A percentile compares a stretch with the other conserved stretches of the same genome.
Evolutionary conservation across 2,797 vertebrate species (phyloP).

Genomic region (Channallabes apus): DNA sequence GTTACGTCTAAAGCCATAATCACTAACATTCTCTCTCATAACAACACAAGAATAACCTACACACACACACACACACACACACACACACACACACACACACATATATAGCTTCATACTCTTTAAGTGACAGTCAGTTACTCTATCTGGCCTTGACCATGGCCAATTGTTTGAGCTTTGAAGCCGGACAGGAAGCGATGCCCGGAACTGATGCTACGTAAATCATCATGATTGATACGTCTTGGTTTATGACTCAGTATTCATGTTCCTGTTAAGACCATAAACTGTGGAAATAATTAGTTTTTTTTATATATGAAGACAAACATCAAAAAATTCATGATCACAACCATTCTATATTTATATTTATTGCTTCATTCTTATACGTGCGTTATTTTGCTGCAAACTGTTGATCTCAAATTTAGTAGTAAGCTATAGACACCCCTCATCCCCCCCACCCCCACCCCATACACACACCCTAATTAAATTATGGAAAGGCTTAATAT

Average conservation of each 20-base stretch:
- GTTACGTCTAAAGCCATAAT: slow-evolving; percentile 71
- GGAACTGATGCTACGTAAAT: background rate
- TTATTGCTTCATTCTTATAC: background rate
- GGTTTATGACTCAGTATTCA: background rate
- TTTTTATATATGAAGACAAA: background rate
- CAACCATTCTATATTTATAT: background rate
- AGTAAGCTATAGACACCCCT: too few relatives aligned
- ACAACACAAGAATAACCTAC: slow-evolving; percentile 77
- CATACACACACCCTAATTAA: background rate
- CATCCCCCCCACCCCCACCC: too few relatives aligned
- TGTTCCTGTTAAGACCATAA: background rate
- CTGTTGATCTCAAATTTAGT: background rate
- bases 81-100: slow-evolving; percentile 34
- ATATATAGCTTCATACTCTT: slow-evolving; percentile 4
- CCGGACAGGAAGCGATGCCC: background rate
- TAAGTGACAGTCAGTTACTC: background rate
- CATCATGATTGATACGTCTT: background rate
- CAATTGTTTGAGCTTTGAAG: background rate
- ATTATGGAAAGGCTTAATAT: too few relatives aligned
- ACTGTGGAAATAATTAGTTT: background rate
- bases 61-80: slow-evolving; percentile 39
- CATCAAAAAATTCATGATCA: background rate
- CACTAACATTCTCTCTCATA: slow-evolving; percentile 74
- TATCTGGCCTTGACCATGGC: background rate
- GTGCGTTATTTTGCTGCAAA: background rate